phyloP scores from a whole-genome alignment of 2,888 invertebrate genomes.

The Stenichneumon culpator region DNA sequence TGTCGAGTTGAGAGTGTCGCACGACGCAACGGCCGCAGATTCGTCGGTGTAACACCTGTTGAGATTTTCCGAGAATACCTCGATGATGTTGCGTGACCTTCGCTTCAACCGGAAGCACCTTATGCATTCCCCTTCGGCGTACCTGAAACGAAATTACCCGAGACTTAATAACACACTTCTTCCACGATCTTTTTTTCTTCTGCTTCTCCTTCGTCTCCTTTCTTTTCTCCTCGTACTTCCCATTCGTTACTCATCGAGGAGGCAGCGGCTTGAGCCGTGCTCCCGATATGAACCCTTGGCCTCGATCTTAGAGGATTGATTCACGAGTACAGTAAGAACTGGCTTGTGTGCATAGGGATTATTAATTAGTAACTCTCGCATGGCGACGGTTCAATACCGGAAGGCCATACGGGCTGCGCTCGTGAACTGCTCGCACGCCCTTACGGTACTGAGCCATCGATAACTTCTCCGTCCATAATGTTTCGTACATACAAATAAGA shows the following conservation, averaged over 20 bases:
- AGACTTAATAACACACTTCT: slow-evolving; percentile 53
- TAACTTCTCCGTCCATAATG: too few relatives aligned
- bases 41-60: slow-evolving; percentile 88
- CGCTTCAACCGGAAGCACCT: slow-evolving; percentile 88
- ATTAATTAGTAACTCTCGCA: neutral
- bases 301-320: slow-evolving; percentile 41
- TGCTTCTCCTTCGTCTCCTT: neutral
- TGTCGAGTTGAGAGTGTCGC: slow-evolving; percentile 82
- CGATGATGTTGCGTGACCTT: slow-evolving; percentile 88
- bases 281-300: slow-evolving; percentile 15
- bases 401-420: too few relatives aligned
- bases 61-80: slow-evolving; percentile 87
- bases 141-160: slow-evolving; percentile 82
- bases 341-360: neutral
- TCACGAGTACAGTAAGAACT: slow-evolving; percentile 1
- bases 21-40: slow-evolving; percentile 87
- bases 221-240: neutral
- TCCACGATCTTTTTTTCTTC: slow-evolving; percentile 1
- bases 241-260: slow-evolving; percentile 32
- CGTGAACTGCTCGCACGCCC: too few relatives aligned
- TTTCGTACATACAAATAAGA: too few relatives aligned
- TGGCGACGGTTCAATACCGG: too few relatives aligned
- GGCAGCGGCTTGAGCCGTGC: slow-evolving; percentile 1
- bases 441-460: too few relatives aligned
- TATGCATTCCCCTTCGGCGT: slow-evolving; percentile 87